These are phyloP conservation scores for Telmatochromis sp. DNA, from an alignment of 2,113 vertebrate species.

Conservation along the genomic window DNA sequence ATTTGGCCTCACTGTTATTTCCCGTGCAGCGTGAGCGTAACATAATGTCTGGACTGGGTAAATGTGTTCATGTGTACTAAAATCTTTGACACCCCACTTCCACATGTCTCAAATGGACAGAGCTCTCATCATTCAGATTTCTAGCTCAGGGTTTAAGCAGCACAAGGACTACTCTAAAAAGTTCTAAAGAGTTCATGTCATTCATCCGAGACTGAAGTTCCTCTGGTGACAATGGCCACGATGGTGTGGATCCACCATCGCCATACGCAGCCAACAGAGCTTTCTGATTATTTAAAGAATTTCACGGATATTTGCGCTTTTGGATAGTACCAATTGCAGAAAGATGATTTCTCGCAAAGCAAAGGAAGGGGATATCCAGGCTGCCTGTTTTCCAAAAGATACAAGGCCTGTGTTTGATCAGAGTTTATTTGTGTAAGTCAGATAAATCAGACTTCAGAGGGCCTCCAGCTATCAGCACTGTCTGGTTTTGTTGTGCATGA, in stretches of 20 bases:
- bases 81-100: background rate
- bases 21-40: constrained; percentile 20
- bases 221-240: background rate
- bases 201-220: background rate
- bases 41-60: constrained; percentile 12
- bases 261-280: background rate
- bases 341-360: background rate
- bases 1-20: constrained; percentile 15
- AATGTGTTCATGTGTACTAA: constrained; percentile 11
- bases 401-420: background rate
- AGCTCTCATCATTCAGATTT: background rate
- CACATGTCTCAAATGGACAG: background rate
- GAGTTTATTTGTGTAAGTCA: constrained; percentile 15
- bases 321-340: background rate
- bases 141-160: background rate
- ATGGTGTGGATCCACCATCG: background rate
- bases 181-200: background rate
- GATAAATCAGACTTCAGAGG: constrained; percentile 30
- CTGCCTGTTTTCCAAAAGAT: constrained; percentile 1
- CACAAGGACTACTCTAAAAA: background rate
- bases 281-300: background rate
- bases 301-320: background rate
- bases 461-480: background rate
- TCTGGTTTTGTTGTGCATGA: constrained; percentile 35
- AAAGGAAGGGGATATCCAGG: background rate